Base-by-base conservation (phyloP, 2,797 vertebrate genomes). In the Pteropus rufus region DNA sequence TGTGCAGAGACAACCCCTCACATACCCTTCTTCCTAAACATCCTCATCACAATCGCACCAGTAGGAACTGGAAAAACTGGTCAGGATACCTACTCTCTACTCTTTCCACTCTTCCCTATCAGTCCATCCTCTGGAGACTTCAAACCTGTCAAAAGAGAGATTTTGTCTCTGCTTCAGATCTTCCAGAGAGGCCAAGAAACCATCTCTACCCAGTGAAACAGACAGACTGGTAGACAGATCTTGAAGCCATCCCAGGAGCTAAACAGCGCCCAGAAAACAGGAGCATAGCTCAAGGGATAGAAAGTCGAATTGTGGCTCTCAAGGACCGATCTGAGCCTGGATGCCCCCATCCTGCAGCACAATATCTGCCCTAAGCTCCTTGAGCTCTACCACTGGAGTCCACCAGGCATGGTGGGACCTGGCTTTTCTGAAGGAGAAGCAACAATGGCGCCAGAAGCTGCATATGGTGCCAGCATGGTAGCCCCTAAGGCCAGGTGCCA, bases 11-110 rank as follows among this genome's bases (percentile, higher is more conserved):
- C 0, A 1, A 23, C 24, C 5, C 4, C 49, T 36, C 79, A 31
- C 54, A 24, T 4, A 12, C 11, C 3, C 26, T 70, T 19, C 24
- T 29, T 56, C 29, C 6, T 18, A 11, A 26, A 6, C 2, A 24
- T 56, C 23, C 10, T 21, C 0, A 0, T 10, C 21, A 60, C 23
- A 58, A 23, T 36, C 0, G 1, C 4, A 1, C 21, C 39, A 36
- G 34, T 0, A 5, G 69, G 26, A 49, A 49, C 18, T 6, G 12
- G 34, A 58, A 46, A 46, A 81, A 24, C 36, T 49, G 0, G 0
- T 41, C 29, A 44, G 36, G 44, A 31, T 2, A 9, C n/a, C 31
- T 12, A 24, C 41, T 62, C 7, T 21, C 26, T 1, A 65, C 3
- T 58, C 31, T 15, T 58, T 82, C 29, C 24, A 31, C 29, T 10